Conservation (phyloP, 2,113 vertebrate species). For the Cacatua alba region DNA sequence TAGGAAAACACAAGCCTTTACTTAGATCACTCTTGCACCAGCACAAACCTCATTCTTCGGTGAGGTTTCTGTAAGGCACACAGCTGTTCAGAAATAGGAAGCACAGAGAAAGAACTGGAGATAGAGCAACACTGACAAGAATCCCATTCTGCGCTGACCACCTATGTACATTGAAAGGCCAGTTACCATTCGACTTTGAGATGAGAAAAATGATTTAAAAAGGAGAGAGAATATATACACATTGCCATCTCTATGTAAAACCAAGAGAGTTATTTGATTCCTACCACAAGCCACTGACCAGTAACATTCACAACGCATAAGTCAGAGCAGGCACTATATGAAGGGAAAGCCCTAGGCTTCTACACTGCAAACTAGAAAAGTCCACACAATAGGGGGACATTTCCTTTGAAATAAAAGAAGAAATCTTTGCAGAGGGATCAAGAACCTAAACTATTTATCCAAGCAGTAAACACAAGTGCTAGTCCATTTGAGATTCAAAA, state of each 20-base stretch:
- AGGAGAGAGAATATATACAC: neutral
- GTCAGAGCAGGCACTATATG: neutral
- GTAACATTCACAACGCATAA: neutral
- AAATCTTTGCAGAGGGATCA: neutral
- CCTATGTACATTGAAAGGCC: neutral
- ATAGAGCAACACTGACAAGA: neutral
- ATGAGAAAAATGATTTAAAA: neutral
- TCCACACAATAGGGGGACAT: neutral
- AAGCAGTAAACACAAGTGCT: constrained; percentile 19
- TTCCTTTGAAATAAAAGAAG: neutral
- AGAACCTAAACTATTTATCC: neutral
- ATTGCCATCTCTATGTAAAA: neutral
- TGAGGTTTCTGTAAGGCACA: neutral
- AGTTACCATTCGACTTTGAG: neutral
- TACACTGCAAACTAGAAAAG: neutral
- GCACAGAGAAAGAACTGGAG: neutral
- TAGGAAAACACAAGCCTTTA: neutral
- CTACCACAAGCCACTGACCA: neutral
- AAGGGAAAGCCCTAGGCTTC: neutral
- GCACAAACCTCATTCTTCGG: neutral
- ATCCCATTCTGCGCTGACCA: neutral
- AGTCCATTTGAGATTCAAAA: constrained; percentile 10
- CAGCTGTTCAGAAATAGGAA: neutral
- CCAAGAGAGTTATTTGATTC: neutral
- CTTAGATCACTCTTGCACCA: neutral